phyloP scores from a whole-genome alignment of 2,888 invertebrate genomes.

The Halictus quadricinctus region DNA sequence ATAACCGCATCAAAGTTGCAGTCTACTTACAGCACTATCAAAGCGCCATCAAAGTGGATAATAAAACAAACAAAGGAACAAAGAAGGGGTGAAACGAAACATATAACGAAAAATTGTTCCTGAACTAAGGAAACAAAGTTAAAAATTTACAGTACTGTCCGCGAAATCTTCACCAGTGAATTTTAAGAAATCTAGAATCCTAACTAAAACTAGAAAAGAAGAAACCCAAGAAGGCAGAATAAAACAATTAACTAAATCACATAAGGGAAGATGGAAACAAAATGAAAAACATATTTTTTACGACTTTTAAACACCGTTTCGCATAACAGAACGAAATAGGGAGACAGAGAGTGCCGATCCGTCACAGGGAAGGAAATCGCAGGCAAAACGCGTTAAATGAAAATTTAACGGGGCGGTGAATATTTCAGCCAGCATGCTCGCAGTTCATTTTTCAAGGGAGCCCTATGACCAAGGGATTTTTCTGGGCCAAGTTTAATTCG shows the following conservation, averaged over 20 bases:
- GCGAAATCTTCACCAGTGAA: too few relatives aligned
- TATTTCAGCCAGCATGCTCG: slow-evolving; percentile 9
- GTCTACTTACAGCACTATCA: too few relatives aligned
- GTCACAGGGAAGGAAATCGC: background rate
- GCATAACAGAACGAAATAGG: background rate
- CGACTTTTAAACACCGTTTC: background rate
- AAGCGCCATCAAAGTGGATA: too few relatives aligned
- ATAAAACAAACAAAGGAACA: too few relatives aligned
- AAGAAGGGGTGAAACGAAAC: too few relatives aligned
- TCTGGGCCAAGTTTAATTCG: slow-evolving; percentile 31
- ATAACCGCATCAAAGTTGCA: too few relatives aligned
- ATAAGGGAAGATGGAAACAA: background rate
- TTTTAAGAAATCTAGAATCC: too few relatives aligned
- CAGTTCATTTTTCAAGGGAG: slow-evolving; percentile 25
- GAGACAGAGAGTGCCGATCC: background rate
- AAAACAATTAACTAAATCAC: background rate
- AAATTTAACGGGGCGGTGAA: slow-evolving; percentile 11
- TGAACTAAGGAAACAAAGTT: too few relatives aligned
- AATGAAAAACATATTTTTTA: background rate
- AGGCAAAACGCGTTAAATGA: slow-evolving; percentile 9
- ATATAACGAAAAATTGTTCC: too few relatives aligned
- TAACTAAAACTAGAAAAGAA: too few relatives aligned
- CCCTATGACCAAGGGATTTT: slow-evolving; percentile 17
- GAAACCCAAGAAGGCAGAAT: too few relatives aligned
- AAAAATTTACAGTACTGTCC: too few relatives aligned